phyloP scores from a whole-genome alignment of 1,140 invertebrate genomes.

The Aphaenogaster floridana region DNA sequence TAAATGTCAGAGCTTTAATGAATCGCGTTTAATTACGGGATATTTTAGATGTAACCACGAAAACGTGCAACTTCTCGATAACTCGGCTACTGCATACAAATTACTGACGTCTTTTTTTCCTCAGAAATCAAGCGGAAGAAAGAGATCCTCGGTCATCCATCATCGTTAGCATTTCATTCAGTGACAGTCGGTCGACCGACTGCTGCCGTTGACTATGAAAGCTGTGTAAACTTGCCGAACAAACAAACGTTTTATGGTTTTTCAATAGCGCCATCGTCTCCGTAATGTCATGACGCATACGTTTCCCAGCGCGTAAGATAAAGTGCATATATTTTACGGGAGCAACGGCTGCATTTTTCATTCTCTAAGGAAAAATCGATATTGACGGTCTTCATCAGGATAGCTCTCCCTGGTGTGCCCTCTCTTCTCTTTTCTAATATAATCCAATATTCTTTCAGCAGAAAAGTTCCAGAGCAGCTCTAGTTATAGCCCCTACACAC shows the following conservation, averaged over 20 bases:
- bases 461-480: conserved; percentile 21
- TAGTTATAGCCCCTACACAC: not conserved
- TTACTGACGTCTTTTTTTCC: not conserved
- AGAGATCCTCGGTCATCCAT: conserved; percentile 79
- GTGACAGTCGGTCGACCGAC: conserved; percentile 75
- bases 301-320: conserved; percentile 41
- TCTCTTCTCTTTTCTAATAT: not conserved
- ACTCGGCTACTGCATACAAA: conserved; percentile 40
- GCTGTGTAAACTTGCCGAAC: conserved; percentile 80
- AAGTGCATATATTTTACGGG: conserved; percentile 57
- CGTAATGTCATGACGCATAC: conserved; percentile 39
- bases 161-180: conserved; percentile 85
- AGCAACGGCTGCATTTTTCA: conserved; percentile 52
- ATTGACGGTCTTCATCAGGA: conserved; percentile 58
- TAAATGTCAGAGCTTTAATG: conserved; percentile 6
- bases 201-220: conserved; percentile 74
- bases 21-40: conserved; percentile 24
- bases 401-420: not conserved
- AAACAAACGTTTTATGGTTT: conserved; percentile 80
- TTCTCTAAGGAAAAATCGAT: conserved; percentile 60
- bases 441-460: conserved; percentile 42
- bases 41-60: not conserved
- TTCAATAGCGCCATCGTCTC: conserved; percentile 61
- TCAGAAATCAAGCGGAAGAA: conserved; percentile 49
- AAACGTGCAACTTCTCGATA: conserved; percentile 21